Evolutionary conservation across 2,888 invertebrate genomes (phyloP).

Genomic region (Cyaniris semiargus): DNA sequence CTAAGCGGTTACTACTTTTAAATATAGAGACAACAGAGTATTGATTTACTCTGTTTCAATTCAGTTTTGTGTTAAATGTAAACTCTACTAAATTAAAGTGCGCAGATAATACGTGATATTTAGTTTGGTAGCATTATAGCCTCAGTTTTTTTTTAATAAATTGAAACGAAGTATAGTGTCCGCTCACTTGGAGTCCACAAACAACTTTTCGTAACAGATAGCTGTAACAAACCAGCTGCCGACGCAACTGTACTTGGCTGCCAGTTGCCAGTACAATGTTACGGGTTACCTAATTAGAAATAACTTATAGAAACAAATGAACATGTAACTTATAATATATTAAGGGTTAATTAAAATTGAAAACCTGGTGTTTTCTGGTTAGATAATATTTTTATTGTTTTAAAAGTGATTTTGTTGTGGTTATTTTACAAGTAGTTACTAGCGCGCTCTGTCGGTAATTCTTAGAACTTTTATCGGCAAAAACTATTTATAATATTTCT

Average conservation of each 20-base stretch:
- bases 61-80: too few relatives aligned
- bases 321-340: neutral
- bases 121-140: neutral
- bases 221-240: constrained; percentile 11
- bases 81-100: too few relatives aligned
- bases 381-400: neutral
- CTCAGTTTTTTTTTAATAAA: neutral
- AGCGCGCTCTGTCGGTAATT: neutral
- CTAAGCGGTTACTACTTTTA: neutral
- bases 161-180: neutral
- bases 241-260: constrained; percentile 33
- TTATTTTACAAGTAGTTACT: neutral
- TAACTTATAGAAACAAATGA: neutral
- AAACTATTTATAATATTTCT: too few relatives aligned
- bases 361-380: too few relatives aligned
- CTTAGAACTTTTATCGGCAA: neutral
- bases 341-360: too few relatives aligned
- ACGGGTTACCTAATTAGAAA: neutral
- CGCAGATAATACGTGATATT: neutral
- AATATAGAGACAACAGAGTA: too few relatives aligned
- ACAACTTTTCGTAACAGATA: constrained; percentile 24
- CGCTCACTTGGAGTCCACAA: neutral
- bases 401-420: neutral
- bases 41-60: neutral
- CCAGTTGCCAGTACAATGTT: neutral